Conservation (phyloP, 2,113 vertebrate genomes). For the Heterotilapia buettikoferi region DNA sequence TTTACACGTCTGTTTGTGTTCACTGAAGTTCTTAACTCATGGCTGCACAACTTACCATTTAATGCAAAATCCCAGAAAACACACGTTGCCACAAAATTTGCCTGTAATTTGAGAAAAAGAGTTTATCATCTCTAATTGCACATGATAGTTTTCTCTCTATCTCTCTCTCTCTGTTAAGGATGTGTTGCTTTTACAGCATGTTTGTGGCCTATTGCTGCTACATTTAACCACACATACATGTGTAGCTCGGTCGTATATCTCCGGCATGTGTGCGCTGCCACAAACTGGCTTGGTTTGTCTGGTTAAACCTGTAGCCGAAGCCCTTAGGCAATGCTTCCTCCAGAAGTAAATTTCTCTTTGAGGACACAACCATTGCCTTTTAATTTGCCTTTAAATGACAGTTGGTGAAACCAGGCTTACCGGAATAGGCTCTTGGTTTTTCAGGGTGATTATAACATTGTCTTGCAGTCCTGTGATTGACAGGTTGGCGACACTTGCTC, state of each 20-base stretch:
- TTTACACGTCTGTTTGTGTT: neutral
- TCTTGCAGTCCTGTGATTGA: conserved; percentile 75
- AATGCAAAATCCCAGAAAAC: conserved; percentile 85
- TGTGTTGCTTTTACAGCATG: neutral
- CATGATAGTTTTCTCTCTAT: neutral
- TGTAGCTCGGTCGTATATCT: neutral
- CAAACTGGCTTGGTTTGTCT: neutral
- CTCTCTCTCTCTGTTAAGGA: neutral
- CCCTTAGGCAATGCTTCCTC: neutral
- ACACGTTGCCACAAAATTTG: conserved; percentile 71
- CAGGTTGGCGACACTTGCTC: conserved; percentile 85
- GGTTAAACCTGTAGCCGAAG: neutral
- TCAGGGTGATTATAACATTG: conserved; percentile 77
- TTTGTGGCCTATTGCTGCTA: neutral
- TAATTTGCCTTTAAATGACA: neutral
- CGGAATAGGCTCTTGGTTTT: conserved; percentile 60
- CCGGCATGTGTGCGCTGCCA: neutral
- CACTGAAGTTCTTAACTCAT: neutral
- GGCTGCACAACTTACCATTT: conserved; percentile 74
- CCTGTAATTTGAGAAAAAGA: conserved; percentile 57
- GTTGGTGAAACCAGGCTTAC: conserved; percentile 19
- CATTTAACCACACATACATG: too few relatives aligned
- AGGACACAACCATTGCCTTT: neutral
- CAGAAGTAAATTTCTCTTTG: neutral
- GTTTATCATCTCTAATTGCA: neutral